These are phyloP conservation scores for Sepioteuthis lessoniana DNA, from an alignment of 2,888 invertebrate species.

Conservation along the genomic window DNA sequence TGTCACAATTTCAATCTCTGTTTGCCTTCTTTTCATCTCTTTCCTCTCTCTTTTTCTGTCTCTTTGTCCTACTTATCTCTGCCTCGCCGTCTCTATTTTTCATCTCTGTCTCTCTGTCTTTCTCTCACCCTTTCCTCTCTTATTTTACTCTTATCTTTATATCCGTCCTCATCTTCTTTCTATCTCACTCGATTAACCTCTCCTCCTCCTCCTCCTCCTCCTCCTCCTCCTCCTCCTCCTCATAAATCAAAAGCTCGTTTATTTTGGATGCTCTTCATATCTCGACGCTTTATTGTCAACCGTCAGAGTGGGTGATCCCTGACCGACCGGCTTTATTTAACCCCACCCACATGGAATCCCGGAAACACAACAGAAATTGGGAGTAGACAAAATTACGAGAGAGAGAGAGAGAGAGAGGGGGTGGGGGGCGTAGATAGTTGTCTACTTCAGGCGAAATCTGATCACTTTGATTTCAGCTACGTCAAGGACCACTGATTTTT, in stretches of 20 bases:
- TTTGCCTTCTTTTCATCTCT: too few relatives aligned
- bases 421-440: not conserved
- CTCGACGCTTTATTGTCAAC: not conserved
- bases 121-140: not conserved
- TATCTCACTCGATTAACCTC: not conserved
- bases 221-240: not conserved
- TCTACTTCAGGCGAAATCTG: not conserved
- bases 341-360: too few relatives aligned
- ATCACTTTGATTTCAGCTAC: not conserved
- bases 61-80: too few relatives aligned
- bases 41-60: too few relatives aligned
- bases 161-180: too few relatives aligned
- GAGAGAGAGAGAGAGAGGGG: conserved; percentile 6
- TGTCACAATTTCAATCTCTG: too few relatives aligned
- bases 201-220: not conserved
- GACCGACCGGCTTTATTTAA: too few relatives aligned
- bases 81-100: not conserved
- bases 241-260: not conserved
- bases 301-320: not conserved
- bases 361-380: not conserved
- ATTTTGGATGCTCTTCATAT: not conserved
- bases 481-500: not conserved
- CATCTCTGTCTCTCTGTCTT: not conserved
- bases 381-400: not conserved
- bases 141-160: too few relatives aligned